A percentile compares a stretch with the other conserved stretches of the same genome.
phyloP scores from a whole-genome alignment of 2,797 vertebrate species.

The Schizopygopsis pylzovi region DNA sequence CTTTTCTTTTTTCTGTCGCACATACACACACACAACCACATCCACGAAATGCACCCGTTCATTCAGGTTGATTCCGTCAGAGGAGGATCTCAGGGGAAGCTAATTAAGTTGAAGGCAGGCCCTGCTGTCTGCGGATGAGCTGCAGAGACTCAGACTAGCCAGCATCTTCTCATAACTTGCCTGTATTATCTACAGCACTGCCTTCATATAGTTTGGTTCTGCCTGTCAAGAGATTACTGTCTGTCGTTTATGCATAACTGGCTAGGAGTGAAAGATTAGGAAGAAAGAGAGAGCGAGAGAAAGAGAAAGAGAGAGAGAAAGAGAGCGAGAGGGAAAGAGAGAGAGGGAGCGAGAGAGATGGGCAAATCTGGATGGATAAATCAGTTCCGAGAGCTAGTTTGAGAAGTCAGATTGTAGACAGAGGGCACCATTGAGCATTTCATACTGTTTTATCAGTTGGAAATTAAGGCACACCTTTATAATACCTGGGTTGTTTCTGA shows the following conservation, averaged over 20 bases:
- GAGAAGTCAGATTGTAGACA: conserved; percentile 29
- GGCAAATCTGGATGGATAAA: conserved; percentile 19
- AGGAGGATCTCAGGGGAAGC: conserved; percentile 64
- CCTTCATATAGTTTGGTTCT: conserved; percentile 46
- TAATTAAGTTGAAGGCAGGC: conserved; percentile 68
- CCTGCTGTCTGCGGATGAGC: conserved; percentile 62
- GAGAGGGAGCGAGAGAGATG: conserved; percentile 4
- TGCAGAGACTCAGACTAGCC: conserved; percentile 54
- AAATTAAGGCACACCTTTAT: not conserved
- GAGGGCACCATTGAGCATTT: conserved; percentile 38
- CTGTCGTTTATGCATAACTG: conserved; percentile 53
- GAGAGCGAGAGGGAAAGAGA: conserved; percentile 15
- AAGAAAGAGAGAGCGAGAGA: conserved; percentile 11
- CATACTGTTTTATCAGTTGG: not conserved
- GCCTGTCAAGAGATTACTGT: conserved; percentile 45
- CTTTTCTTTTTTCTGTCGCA: conserved; percentile 36
- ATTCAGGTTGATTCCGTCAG: conserved; percentile 61
- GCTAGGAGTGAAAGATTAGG: conserved; percentile 35
- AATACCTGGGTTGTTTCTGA: not conserved
- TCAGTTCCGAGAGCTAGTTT: conserved; percentile 27
- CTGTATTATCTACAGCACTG: conserved; percentile 47
- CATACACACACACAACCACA: conserved; percentile 17
- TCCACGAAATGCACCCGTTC: conserved; percentile 33
- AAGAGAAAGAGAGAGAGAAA: not conserved
- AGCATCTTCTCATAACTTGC: conserved; percentile 52